These are phyloP conservation scores for Rhinichthys osculus DNA, from an alignment of 2,797 vertebrate species.

Conservation along the genomic window DNA sequence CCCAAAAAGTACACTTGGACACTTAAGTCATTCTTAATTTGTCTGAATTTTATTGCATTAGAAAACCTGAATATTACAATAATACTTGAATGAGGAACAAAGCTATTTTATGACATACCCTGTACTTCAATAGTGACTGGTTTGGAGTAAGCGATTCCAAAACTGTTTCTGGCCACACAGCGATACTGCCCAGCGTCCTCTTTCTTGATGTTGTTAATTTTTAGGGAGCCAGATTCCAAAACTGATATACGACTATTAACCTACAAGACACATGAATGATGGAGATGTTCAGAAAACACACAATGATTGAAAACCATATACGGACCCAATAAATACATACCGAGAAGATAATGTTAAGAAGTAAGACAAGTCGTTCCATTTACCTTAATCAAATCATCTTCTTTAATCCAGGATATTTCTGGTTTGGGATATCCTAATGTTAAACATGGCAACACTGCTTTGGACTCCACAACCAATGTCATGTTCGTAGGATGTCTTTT, in stretches of 20 bases:
- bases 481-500: constrained; percentile 90
- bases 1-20: neutral
- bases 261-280: constrained; percentile 68
- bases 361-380: neutral
- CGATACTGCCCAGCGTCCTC: constrained; percentile 94
- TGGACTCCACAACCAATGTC: constrained; percentile 90
- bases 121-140: constrained; percentile 89
- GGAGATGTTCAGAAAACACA: neutral
- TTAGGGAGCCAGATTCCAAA: constrained; percentile 91
- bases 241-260: constrained; percentile 87
- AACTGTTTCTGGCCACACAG: constrained; percentile 94
- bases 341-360: neutral
- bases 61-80: neutral
- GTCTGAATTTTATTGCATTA: neutral
- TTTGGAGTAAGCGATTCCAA: constrained; percentile 91
- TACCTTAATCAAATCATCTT: constrained; percentile 90
- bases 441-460: constrained; percentile 92
- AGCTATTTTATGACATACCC: constrained; percentile 78
- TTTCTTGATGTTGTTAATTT: constrained; percentile 93
- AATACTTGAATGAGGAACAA: neutral
- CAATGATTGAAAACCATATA: neutral
- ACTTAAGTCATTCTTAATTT: neutral
- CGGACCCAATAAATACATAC: neutral
- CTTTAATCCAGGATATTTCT: constrained; percentile 94
- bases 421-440: constrained; percentile 97